phyloP scores from a whole-genome alignment of 2,888 invertebrate species.

The Drosophila putrida region DNA sequence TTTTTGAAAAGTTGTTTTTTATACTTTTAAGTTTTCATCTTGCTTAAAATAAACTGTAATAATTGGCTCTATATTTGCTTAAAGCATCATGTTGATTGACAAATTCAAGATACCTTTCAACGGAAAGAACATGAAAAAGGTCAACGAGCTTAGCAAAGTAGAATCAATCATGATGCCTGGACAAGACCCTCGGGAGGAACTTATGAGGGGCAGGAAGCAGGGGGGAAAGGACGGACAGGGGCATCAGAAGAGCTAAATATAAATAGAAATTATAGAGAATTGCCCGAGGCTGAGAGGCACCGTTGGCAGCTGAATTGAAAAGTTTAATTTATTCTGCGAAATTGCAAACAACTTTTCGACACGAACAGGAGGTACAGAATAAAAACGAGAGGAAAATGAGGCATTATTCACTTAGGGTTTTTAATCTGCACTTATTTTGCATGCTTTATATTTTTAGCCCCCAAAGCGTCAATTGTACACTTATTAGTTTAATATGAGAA shows the following conservation, averaged over 20 bases:
- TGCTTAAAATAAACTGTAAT: no score
- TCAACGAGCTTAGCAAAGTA: conserved; percentile 57
- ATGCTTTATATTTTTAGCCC: conserved; percentile 10
- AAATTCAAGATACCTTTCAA: not conserved
- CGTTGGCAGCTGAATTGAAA: conserved; percentile 18
- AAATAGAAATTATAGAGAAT: conserved; percentile 56
- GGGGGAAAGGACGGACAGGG: not conserved
- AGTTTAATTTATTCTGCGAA: conserved; percentile 52
- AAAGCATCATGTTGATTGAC: not conserved
- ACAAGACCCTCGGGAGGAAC: conserved; percentile 33
- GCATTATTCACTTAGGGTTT: conserved; percentile 19
- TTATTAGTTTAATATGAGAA: conserved; percentile 21
- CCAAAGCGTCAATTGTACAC: conserved; percentile 18
- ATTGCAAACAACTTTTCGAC: conserved; percentile 20
- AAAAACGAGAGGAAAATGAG: conserved; percentile 5
- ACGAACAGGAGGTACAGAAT: conserved; percentile 2
- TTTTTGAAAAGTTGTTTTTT: no score
- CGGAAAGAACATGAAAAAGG: conserved; percentile 31
- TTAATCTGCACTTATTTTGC: conserved; percentile 26
- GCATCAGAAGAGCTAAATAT: conserved; percentile 52
- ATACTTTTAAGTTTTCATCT: no score
- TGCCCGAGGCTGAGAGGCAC: conserved; percentile 21
- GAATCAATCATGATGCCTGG: conserved; percentile 56
- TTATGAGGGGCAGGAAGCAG: not conserved
- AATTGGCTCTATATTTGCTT: not conserved